Evolutionary conservation across 2,113 vertebrate genomes (phyloP).

Genomic region (Muntiacus reevesi): DNA sequence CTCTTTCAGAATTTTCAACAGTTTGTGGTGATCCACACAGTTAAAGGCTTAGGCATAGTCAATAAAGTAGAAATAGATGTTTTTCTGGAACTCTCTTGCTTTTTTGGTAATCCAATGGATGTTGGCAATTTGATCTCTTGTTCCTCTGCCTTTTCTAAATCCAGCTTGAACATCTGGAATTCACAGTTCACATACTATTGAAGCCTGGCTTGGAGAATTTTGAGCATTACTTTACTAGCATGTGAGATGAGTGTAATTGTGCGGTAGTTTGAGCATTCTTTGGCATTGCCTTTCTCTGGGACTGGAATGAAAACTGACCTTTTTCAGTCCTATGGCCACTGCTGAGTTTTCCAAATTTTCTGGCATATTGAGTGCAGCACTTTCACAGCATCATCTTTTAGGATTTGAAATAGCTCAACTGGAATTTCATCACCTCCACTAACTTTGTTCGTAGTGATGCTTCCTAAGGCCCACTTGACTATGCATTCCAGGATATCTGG

Average conservation of each 20-base stretch:
- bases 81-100: background rate
- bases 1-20: background rate
- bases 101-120: rapidly evolving
- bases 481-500: background rate
- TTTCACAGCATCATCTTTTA: background rate
- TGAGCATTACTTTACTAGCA: background rate
- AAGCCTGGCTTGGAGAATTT: background rate
- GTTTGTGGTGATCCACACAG: background rate
- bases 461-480: background rate
- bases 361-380: background rate
- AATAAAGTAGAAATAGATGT: background rate
- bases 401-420: background rate
- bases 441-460: background rate
- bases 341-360: background rate
- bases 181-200: rapidly evolving
- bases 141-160: background rate
- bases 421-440: background rate
- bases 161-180: background rate
- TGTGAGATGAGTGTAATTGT: background rate
- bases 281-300: background rate
- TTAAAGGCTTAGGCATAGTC: background rate
- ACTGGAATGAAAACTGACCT: background rate
- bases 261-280: background rate
- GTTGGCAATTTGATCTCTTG: background rate
- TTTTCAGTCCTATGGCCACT: background rate